Base-by-base conservation (phyloP, 2,888 invertebrate species). In the Lucinisca nassula region DNA sequence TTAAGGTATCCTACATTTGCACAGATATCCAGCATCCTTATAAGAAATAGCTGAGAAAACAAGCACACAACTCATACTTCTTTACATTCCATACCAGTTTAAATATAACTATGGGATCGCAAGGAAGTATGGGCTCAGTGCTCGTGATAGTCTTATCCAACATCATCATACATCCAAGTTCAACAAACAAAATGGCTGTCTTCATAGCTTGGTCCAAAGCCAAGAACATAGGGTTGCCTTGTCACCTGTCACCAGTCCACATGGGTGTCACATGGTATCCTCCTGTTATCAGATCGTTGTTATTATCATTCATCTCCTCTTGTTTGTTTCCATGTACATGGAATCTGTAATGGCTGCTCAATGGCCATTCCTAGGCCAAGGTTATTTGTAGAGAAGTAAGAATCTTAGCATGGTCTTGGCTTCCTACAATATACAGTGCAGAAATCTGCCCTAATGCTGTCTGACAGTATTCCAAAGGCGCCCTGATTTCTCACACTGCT, bases 31-130 rank as follows among this genome's bases (percentile, higher is more conserved):
- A n/a, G n/a, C n/a, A n/a, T n/a, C n/a, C n/a, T n/a, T n/a, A n/a
- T n/a, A n/a, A n/a, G 12, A 4, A 4, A 30, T 67, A 35, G 67
- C 12, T 35, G 67, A 37, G 0, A 30, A 10, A 45, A 72, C 82
- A 92, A 92, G 83, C 88, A 92, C 93, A 92, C 82, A 92, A 95
- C 95, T 96, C 96, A 96, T 96, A 98, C 98, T 98, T 98, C 98
- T 98, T 98, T 98, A 98, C 98, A 98, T 98, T 98, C 98, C 98
- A 98, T 98, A 98, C 97, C 97, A 92, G 97, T 97, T 96, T 61
- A 77, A 87, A 97, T 79, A 97, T 85, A 90, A 95, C 93, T 98
- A 98, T 98, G 98, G 98, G 98, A 98, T 98, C 98, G 94, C 98
- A 98, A 98, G 98, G 98, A 98, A 98, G 98, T 98, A 98, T 98